phyloP scores from a whole-genome alignment of 2,797 vertebrate species.

The Limnodromus scolopaceus region DNA sequence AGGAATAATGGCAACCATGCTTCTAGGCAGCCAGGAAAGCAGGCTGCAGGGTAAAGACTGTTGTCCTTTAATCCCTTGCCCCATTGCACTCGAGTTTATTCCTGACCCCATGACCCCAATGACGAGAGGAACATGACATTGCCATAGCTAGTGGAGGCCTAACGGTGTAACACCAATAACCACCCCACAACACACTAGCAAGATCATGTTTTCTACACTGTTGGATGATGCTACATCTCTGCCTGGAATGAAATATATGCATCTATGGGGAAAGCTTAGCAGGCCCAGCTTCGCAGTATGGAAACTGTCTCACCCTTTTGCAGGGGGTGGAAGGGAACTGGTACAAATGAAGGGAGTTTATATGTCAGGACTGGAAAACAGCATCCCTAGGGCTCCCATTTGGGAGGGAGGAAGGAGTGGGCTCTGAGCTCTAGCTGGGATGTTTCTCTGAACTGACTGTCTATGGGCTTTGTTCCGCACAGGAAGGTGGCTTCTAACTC shows the following conservation, averaged over 20 bases:
- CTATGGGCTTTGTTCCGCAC: fast-evolving
- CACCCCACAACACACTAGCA: neutral
- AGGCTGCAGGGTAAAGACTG: neutral
- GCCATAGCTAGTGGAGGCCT: neutral
- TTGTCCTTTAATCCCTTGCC: neutral
- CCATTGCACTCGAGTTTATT: neutral
- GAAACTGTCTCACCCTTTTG: neutral
- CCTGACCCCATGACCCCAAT: fast-evolving
- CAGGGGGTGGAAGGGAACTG: neutral
- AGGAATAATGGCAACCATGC: neutral
- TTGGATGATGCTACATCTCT: neutral
- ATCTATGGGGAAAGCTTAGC: neutral
- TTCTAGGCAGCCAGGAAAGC: neutral
- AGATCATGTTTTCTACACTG: neutral
- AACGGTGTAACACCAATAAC: neutral
- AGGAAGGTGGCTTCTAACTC: neutral
- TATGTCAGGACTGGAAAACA: neutral
- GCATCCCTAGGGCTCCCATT: neutral
- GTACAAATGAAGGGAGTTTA: neutral
- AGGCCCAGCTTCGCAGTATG: neutral
- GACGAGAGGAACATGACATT: neutral
- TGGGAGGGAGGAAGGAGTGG: neutral
- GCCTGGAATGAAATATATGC: neutral
- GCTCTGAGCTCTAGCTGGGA: neutral
- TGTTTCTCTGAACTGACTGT: neutral